Percentiles rank a stretch among this genome's conserved stretches.
phyloP scores from a whole-genome alignment of 2,113 vertebrate species.

The Tenebrosternarchus preto region DNA sequence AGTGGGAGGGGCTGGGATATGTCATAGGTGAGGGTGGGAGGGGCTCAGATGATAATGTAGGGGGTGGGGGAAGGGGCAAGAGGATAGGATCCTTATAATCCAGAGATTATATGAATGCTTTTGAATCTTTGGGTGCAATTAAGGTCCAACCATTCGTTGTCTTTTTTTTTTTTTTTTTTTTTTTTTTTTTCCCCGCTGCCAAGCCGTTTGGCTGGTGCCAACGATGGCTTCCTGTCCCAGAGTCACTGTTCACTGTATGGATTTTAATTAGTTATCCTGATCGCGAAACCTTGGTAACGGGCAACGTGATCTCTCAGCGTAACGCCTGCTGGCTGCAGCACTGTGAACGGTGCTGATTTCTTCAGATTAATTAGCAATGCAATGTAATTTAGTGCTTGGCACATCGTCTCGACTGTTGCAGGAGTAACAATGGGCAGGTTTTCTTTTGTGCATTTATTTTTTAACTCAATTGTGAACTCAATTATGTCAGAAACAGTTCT shows the following conservation, averaged over 20 bases:
- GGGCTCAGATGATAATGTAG: too few species aligned
- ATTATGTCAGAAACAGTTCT: not conserved
- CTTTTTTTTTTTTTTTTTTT: too few species aligned
- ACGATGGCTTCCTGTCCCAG: not conserved
- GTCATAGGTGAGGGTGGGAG: not conserved
- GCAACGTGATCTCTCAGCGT: not conserved
- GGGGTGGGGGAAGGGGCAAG: not conserved
- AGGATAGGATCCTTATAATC: not conserved
- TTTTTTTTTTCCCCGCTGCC: too few species aligned
- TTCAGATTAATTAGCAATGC: slow-evolving; percentile 31
- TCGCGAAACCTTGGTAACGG: slow-evolving; percentile 16
- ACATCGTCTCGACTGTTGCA: slow-evolving; percentile 17
- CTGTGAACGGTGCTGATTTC: slow-evolving; percentile 38
- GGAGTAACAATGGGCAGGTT: slow-evolving; percentile 5
- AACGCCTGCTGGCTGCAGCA: slow-evolving; percentile 19
- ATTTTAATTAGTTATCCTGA: slow-evolving; percentile 61
- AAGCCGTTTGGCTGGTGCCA: slow-evolving; percentile 12
- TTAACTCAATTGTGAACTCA: not conserved
- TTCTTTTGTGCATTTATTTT: not conserved
- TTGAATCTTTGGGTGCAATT: slow-evolving; percentile 52
- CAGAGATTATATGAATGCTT: slow-evolving; percentile 42
- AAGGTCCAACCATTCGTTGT: slow-evolving; percentile 28
- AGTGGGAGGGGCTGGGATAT: not conserved
- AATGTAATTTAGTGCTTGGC: slow-evolving; percentile 44
- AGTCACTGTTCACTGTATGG: slow-evolving; percentile 16